Percentiles rank a stretch among this genome's conserved stretches.
Evolutionary conservation across 2,888 invertebrate genomes (phyloP).

Genomic region (Reticulitermes lucifugus): DNA sequence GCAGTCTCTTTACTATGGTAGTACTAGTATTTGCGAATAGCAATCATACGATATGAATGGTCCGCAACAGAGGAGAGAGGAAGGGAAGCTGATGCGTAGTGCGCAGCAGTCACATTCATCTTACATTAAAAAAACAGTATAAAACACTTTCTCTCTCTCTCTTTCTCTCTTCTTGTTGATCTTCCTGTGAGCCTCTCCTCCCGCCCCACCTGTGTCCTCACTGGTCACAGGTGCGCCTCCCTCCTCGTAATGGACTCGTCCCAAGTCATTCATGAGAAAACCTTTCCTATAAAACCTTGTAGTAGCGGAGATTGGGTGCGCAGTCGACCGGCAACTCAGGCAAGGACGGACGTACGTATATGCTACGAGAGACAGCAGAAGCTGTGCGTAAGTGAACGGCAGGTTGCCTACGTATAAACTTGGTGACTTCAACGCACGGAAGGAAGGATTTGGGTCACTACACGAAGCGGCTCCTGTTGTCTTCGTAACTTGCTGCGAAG

Average conservation of each 20-base stretch:
- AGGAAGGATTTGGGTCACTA: too few species aligned
- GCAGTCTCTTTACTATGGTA: slow-evolving; percentile 11
- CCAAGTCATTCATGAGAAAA: slow-evolving; percentile 55
- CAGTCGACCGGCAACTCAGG: slow-evolving; percentile 44
- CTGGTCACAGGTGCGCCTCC: slow-evolving; percentile 35
- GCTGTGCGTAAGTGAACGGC: too few species aligned
- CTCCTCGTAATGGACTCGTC: slow-evolving; percentile 49
- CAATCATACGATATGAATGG: slow-evolving; percentile 25
- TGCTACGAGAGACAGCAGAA: background rate
- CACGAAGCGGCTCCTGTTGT: too few species aligned
- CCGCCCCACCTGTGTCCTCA: slow-evolving; percentile 25
- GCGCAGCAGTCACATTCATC: slow-evolving; percentile 24
- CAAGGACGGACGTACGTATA: background rate
- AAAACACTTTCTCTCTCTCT: slow-evolving; percentile 11
- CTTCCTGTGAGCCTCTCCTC: slow-evolving; percentile 17
- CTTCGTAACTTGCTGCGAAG: too few species aligned
- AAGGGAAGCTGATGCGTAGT: slow-evolving; percentile 53
- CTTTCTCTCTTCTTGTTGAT: slow-evolving; percentile 14
- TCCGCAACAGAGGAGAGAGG: slow-evolving; percentile 41
- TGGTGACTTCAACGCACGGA: slow-evolving; percentile 24
- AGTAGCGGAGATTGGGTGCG: slow-evolving; percentile 49
- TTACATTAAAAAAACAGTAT: slow-evolving; percentile 12
- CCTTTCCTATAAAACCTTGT: slow-evolving; percentile 53
- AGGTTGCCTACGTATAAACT: too few species aligned
- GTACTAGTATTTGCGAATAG: slow-evolving; percentile 1